phyloP scores from a whole-genome alignment of 2,888 invertebrate genomes.

The Ariolimax columbianus region DNA sequence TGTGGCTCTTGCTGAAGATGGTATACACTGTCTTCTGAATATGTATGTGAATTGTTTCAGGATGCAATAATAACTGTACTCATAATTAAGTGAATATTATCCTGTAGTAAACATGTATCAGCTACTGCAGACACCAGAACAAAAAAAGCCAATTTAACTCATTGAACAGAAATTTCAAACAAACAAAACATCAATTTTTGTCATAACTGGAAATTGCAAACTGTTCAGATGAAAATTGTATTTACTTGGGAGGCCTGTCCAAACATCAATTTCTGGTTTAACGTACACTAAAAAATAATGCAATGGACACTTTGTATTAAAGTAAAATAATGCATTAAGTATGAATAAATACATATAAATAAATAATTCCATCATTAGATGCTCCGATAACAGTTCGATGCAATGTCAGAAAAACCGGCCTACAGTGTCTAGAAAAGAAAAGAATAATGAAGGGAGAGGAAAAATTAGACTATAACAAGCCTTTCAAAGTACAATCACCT shows the following conservation, averaged over 20 bases:
- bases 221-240: background rate
- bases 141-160: background rate
- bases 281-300: conserved; percentile 39
- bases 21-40: no score
- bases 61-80: background rate
- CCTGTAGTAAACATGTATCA: background rate
- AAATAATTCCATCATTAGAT: no score
- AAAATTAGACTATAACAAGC: no score
- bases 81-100: background rate
- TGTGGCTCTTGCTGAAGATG: no score
- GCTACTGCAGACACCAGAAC: no score
- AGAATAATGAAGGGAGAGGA: no score
- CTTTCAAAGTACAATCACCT: no score
- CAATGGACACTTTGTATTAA: background rate
- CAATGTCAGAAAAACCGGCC: no score
- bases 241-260: conserved; percentile 51
- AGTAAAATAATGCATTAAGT: background rate
- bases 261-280: conserved; percentile 51
- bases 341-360: background rate
- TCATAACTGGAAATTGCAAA: background rate
- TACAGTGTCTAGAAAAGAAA: no score
- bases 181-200: background rate
- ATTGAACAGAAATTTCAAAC: background rate
- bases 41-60: background rate
- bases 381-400: no score